phyloP scores from a whole-genome alignment of 2,888 invertebrate genomes.

The Cremastobaeus sp. region DNA sequence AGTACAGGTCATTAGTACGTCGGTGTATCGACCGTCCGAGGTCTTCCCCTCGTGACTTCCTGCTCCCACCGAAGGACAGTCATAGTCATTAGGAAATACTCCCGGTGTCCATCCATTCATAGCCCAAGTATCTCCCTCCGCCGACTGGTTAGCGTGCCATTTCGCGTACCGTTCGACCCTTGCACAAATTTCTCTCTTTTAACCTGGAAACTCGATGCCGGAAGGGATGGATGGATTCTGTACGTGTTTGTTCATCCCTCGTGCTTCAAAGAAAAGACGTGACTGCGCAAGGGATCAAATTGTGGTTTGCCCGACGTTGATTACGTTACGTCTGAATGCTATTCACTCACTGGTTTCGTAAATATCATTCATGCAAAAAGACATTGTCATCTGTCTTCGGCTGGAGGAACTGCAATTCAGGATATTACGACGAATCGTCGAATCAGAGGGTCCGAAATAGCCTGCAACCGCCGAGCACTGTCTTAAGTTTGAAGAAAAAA shows the following conservation, averaged over 20 bases:
- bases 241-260: constrained; percentile 44
- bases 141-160: constrained; percentile 17
- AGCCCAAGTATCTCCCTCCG: neutral
- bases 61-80: constrained; percentile 64
- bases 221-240: constrained; percentile 44
- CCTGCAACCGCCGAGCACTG: too few relatives aligned
- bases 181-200: constrained; percentile 46
- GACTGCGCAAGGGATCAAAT: constrained; percentile 20
- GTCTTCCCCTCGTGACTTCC: constrained; percentile 56
- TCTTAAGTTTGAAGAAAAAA: too few relatives aligned
- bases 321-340: constrained; percentile 15
- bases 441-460: too few relatives aligned
- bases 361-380: constrained; percentile 22
- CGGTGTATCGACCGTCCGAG: constrained; percentile 71
- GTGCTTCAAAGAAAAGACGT: constrained; percentile 10
- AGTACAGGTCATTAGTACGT: constrained; percentile 77
- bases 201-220: constrained; percentile 41
- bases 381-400: constrained; percentile 7
- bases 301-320: constrained; percentile 20
- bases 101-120: constrained; percentile 72
- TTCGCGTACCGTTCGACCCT: constrained; percentile 21
- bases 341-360: neutral
- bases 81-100: constrained; percentile 77
- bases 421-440: too few relatives aligned
- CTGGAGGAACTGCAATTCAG: neutral